Conservation (phyloP, 2,888 invertebrate species). For the Myathropa florea region DNA sequence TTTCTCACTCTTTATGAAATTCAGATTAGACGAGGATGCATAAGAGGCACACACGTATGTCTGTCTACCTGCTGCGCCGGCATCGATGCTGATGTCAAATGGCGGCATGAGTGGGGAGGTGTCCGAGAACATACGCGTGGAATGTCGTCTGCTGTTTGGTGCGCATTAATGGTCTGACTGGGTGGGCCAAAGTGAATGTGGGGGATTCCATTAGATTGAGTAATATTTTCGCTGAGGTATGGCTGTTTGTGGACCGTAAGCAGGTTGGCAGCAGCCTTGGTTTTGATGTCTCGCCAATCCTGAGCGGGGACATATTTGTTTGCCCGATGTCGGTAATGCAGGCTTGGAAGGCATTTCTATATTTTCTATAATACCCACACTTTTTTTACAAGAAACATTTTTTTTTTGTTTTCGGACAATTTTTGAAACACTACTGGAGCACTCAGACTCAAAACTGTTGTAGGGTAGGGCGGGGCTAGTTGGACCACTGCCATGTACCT, state of each 20-base stretch:
- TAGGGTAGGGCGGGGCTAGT: too few relatives aligned
- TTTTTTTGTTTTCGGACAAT: too few relatives aligned
- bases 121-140: conserved; percentile 46
- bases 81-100: conserved; percentile 44
- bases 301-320: too few relatives aligned
- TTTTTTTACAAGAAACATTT: too few relatives aligned
- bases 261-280: background rate
- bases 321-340: too few relatives aligned
- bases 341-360: too few relatives aligned
- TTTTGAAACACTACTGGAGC: too few relatives aligned
- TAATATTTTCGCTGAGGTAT: conserved; percentile 52
- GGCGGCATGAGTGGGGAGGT: background rate
- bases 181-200: conserved; percentile 43
- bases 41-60: background rate
- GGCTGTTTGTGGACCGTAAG: background rate
- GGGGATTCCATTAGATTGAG: conserved; percentile 50
- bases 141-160: conserved; percentile 29
- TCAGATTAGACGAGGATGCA: conserved; percentile 58
- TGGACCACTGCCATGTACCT: too few relatives aligned
- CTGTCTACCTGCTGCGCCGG: conserved; percentile 39
- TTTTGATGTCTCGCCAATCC: background rate
- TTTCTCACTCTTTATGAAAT: conserved; percentile 70
- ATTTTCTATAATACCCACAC: too few relatives aligned
- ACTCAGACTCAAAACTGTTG: too few relatives aligned
- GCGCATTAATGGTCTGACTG: conserved; percentile 42